These are phyloP conservation scores for Ctenoplectra terminalis DNA, from an alignment of 1,140 invertebrate genomes.

Conservation along the genomic window DNA sequence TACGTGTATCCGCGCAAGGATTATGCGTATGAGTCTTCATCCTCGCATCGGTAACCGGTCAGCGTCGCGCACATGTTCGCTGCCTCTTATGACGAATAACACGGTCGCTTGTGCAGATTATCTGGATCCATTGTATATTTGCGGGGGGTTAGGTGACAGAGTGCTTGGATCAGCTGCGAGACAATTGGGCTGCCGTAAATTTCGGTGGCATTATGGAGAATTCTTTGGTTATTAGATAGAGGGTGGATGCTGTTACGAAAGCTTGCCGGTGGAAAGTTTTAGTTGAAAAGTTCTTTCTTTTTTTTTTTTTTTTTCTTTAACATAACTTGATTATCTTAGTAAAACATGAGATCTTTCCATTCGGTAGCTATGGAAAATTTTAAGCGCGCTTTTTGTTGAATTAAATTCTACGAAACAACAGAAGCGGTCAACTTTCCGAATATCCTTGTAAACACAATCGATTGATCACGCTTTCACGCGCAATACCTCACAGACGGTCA, in stretches of 20 bases:
- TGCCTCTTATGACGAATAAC: conserved; percentile 55
- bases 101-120: conserved; percentile 11
- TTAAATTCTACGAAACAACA: not conserved
- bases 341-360: not conserved
- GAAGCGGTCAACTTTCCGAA: conserved; percentile 4
- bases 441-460: conserved; percentile 10
- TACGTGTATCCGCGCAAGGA: conserved; percentile 64
- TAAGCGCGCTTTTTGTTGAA: no score
- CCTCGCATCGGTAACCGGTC: conserved; percentile 40
- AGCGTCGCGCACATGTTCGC: conserved; percentile 56
- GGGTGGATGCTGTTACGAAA: no score
- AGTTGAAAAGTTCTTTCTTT: no score
- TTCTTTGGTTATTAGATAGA: not conserved
- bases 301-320: no score
- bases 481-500: conserved; percentile 40
- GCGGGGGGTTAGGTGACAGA: conserved; percentile 27
- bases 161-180: conserved; percentile 29
- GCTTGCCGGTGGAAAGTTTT: not conserved
- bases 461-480: conserved; percentile 58
- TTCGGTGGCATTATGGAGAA: not conserved
- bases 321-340: no score
- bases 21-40: conserved; percentile 66
- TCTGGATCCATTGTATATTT: conserved; percentile 27
- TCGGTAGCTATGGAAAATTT: not conserved
- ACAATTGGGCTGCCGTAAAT: conserved; percentile 12